Evolutionary conservation across 2,888 invertebrate genomes (phyloP).

Genomic region (Phorcus lineatus): DNA sequence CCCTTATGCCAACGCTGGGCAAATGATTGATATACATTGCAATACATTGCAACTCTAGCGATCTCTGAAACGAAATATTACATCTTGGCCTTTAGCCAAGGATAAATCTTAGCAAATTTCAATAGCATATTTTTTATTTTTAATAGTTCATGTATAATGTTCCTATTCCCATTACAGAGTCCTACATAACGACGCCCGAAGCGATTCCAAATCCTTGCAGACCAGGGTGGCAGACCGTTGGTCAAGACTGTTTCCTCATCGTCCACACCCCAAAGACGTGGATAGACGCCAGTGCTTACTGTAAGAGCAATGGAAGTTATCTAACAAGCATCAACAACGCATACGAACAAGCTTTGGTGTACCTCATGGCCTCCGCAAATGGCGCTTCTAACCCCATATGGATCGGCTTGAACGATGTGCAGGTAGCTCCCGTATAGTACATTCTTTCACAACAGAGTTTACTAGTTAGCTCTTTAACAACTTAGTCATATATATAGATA

Average conservation of each 20-base stretch:
- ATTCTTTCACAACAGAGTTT: too few species aligned
- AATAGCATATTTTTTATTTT: too few species aligned
- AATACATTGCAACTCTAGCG: too few species aligned
- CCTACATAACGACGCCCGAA: constrained; percentile 49
- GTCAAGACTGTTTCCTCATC: constrained; percentile 53
- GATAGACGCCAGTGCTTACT: constrained; percentile 43
- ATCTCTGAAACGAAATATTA: too few species aligned
- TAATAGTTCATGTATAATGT: too few species aligned
- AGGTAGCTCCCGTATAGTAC: too few species aligned
- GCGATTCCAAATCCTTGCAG: constrained; percentile 52
- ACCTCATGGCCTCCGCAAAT: constrained; percentile 39
- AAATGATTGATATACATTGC: too few species aligned
- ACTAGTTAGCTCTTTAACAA: too few species aligned
- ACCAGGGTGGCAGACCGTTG: constrained; percentile 50
- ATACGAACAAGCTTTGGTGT: constrained; percentile 56
- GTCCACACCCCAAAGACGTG: constrained; percentile 42
- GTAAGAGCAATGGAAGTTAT: constrained; percentile 44
- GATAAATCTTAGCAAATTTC: too few species aligned
- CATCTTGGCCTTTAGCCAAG: too few species aligned
- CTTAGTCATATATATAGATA: too few species aligned
- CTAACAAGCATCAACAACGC: constrained; percentile 49
- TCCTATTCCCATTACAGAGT: constrained; percentile 40
- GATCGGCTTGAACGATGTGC: constrained; percentile 50
- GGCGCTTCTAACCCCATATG: constrained; percentile 39
- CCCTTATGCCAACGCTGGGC: too few species aligned